phyloP scores from a whole-genome alignment of 2,113 vertebrate genomes.

The Grallaria varia region DNA sequence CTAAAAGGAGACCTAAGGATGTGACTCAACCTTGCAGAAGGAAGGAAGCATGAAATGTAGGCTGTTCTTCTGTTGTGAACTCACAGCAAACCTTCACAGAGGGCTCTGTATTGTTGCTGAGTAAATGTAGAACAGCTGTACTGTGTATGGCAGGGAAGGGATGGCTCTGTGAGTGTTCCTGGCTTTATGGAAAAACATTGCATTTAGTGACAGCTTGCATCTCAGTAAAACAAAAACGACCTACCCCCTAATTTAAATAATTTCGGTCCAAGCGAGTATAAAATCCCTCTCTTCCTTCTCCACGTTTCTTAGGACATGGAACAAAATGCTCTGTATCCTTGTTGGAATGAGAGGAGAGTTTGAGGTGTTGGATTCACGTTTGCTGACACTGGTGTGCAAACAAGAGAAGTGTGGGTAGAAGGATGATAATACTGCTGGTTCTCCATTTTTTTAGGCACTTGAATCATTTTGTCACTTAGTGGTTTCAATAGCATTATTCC shows the following conservation, averaged over 20 bases:
- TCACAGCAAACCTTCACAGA: neutral
- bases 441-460: neutral
- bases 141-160: neutral
- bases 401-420: neutral
- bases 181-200: neutral
- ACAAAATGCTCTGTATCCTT: neutral
- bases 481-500: neutral
- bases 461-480: neutral
- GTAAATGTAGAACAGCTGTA: neutral
- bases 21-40: constrained; percentile 64
- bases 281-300: neutral
- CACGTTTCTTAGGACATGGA: neutral
- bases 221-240: neutral
- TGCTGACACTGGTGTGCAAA: neutral
- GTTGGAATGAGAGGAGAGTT: neutral
- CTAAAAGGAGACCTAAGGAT: constrained; percentile 53
- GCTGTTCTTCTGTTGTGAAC: constrained; percentile 17
- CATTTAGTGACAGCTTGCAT: neutral
- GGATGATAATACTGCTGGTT: neutral
- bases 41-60: constrained; percentile 63
- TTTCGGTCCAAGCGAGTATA: neutral
- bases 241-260: neutral
- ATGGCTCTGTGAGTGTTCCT: neutral
- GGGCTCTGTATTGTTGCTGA: neutral
- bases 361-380: neutral